Evolutionary conservation across 1,140 invertebrate genomes (phyloP).

Genomic region (Globodera ellingtonae): DNA sequence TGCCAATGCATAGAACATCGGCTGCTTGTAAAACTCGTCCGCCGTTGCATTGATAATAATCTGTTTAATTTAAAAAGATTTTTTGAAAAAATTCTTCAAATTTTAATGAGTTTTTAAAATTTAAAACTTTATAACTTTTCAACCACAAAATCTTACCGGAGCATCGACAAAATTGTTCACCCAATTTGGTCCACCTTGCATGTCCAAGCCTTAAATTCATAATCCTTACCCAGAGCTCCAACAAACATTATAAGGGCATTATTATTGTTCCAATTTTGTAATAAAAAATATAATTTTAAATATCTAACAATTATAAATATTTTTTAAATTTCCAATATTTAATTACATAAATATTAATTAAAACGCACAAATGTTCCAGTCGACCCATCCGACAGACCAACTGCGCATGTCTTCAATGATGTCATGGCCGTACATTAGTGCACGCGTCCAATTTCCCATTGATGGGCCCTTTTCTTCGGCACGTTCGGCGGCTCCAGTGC

Average conservation of each 20-base stretch:
- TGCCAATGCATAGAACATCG: conserved; percentile 82
- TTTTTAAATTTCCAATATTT: background rate
- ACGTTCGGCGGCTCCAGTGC: conserved; percentile 4
- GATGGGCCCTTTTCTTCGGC: conserved; percentile 14
- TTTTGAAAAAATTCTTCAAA: background rate
- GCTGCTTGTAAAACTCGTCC: conserved; percentile 81
- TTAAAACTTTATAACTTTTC: background rate
- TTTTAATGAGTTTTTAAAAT: background rate
- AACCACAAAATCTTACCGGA: conserved; percentile 68
- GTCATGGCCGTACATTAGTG: conserved; percentile 35
- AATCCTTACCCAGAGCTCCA: too few species aligned
- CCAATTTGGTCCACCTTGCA: conserved; percentile 77
- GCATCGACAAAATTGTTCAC: conserved; percentile 77
- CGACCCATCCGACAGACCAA: conserved; percentile 72
- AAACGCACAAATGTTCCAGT: conserved; percentile 78
- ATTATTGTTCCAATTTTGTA: background rate
- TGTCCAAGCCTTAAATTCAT: conserved; percentile 70
- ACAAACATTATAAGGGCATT: background rate
- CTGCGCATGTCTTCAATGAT: conserved; percentile 43
- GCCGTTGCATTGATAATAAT: conserved; percentile 72
- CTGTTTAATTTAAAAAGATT: background rate
- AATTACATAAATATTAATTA: background rate
- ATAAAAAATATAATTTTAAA: too few species aligned
- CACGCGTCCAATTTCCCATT: conserved; percentile 43
- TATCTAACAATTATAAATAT: too few species aligned